Evolutionary conservation across 2,888 invertebrate genomes (phyloP), one percentile per base, ranked within the genome.

Genomic region (Furcula furcula): DNA sequence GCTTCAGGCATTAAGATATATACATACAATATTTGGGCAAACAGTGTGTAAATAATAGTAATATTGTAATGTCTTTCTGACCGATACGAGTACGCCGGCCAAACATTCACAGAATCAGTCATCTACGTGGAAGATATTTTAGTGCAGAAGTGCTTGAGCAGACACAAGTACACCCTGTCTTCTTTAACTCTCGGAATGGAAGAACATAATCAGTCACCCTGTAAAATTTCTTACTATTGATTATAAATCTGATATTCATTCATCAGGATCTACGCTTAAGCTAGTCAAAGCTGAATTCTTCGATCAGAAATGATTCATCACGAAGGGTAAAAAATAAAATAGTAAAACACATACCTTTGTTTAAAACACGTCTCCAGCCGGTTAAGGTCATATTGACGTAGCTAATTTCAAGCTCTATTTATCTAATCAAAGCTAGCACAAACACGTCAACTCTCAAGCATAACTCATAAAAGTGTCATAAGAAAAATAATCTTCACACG

Each of bases 361-460:
- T 86, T n/a, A 86, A 43, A 25, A 76, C 13, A 1, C 65, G 65
- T 20, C 76, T 65, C 86, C 87, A 88, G 68, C 86, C 86, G 39
- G 51, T 74, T 5, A 87, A 54, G 9, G 72, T 65, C 80, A 82
- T 85, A 36, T 41, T 46, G 7, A 2, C 37, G 39, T 25, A 25
- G 12, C 22, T 7, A 18, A 28, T 7, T 16, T 10, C n/a, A 16
- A 10, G 12, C 7, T 6, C 2, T 2, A 11, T 26, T 1, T 12
- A 4, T 4, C 3, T 1, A 26, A 14, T 12, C 13, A n/a, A 26
- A 14, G n/a, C 7, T 12, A 2, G 7, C 7, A 23, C 2, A 3
- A 23, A 23, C 0, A 23, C 12, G 23, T 23, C 23, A 23, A 12
- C 7, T 12, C 4, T 7, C 7, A 7, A 12, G 14, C n/a, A 12